phyloP scores from a whole-genome alignment of 2,888 invertebrate species.

The Clunio marinus region DNA sequence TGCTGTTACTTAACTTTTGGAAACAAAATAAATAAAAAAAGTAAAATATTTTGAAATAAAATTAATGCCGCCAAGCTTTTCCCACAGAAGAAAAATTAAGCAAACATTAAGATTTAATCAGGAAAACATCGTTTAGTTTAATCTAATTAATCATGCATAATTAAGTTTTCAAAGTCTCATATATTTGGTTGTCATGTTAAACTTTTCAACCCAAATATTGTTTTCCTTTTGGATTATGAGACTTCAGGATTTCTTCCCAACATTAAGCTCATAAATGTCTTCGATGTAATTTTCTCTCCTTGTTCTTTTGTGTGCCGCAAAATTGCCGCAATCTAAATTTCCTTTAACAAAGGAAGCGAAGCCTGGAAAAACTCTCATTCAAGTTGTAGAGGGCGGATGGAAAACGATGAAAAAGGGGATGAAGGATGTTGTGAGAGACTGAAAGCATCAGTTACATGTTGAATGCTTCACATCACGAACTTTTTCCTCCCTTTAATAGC shows the following conservation, averaged over 20 bases:
- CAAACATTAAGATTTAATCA: conserved; percentile 7
- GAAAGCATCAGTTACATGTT: background rate
- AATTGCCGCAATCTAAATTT: background rate
- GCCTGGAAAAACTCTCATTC: background rate
- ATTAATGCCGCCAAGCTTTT: background rate
- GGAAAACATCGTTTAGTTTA: background rate
- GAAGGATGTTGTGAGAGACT: no score
- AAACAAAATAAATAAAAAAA: no score
- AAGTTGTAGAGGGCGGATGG: background rate
- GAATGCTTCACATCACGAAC: background rate
- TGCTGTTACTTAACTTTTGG: no score
- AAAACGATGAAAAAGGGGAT: no score
- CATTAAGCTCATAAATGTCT: conserved; percentile 7
- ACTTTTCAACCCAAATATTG: background rate
- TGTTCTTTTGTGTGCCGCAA: background rate
- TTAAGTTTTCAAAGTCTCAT: conserved; percentile 6
- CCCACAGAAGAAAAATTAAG: background rate
- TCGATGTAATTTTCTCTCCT: background rate
- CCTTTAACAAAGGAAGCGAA: background rate
- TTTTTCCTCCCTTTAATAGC: background rate
- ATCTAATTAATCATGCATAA: conserved; percentile 9
- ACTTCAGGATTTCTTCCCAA: background rate
- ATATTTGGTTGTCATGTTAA: background rate
- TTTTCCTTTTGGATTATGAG: background rate
- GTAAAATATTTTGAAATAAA: no score